Percentiles rank a stretch among this genome's conserved stretches.
These are phyloP conservation scores for Euzophera pinguis DNA, from an alignment of 2,888 invertebrate species.

Conservation along the genomic window DNA sequence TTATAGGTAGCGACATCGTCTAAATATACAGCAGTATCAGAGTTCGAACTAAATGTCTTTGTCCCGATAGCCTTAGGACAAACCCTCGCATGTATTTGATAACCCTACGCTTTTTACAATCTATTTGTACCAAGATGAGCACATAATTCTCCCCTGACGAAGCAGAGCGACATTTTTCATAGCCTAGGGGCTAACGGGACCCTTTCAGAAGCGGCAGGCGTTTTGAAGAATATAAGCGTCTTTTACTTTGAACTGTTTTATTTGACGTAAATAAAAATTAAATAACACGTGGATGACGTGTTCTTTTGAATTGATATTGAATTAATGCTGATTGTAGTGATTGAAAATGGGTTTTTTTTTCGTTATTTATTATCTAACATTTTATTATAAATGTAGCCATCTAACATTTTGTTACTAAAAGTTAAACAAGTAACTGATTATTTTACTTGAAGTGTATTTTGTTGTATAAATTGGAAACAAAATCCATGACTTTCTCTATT, in stretches of 20 bases:
- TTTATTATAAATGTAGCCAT: no score
- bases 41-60: constrained; percentile 2
- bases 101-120: constrained; percentile 58
- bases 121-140: constrained; percentile 71
- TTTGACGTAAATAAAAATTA: background rate
- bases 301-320: no score
- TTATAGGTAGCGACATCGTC: background rate
- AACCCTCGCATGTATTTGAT: constrained; percentile 57
- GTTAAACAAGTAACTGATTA: no score
- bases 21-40: background rate
- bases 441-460: no score
- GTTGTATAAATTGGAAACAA: no score
- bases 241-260: constrained; percentile 8
- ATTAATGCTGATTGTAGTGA: no score
- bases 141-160: constrained; percentile 60
- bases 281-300: no score
- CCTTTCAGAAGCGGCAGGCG: constrained; percentile 27
- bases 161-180: constrained; percentile 57
- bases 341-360: no score
- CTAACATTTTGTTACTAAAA: no score
- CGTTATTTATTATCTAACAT: no score
- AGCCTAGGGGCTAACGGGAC: constrained; percentile 44
- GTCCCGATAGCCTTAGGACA: constrained; percentile 47
- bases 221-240: constrained; percentile 14
- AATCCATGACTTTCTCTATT: no score